Base-by-base conservation (phyloP, 1,140 invertebrate genomes). In the Wiebesia pumilae region DNA sequence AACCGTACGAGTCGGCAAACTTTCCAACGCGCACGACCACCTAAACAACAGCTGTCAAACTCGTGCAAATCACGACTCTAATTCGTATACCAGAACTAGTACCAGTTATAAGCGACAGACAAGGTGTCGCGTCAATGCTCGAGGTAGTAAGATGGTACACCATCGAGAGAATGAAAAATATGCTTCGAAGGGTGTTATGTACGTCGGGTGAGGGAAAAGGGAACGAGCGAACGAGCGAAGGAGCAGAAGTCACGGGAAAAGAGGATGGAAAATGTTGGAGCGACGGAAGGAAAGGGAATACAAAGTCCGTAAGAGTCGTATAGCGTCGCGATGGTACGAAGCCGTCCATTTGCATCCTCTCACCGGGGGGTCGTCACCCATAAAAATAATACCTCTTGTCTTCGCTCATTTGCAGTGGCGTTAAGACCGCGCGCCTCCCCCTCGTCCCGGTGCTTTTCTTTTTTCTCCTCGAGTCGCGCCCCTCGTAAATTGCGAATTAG, bases 341-440 rank as follows among this genome's bases (percentile, higher is more conserved):
- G 81, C 86, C 84, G 83, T 83, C 89, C 89, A 89, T 90, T 90
- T 89, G 88, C 87, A 21, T 30, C 1, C 24, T 69, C 69, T 30
- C 67, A 27, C 35, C 83, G 24, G 84, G 84, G 88, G 77, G 81
- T 80, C 82, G 75, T 85, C 79, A 58, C 82, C 86, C 84, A 89
- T 91, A 91, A 91, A 91, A 91, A 91, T 91, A 91, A 91, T 89
- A 89, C 90, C 87, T 89, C 88, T 88, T 89, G 89, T 89, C 90
- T 88, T 89, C 84, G 88, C 89, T 90, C 89, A 90, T 91, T 91
- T 89, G 87, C 87, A 81, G n/a, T 54, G 35, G 67, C 83, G 84
- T 90, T 87, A 88, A 89, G 24, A 16, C 67, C 19, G n/a, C 51
- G 47, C 43, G 6, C 40, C 58, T 27, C 3, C 58, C 9, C 71